A percentile compares a stretch with the other conserved stretches of the same genome.
Evolutionary conservation across 2,113 vertebrate species (phyloP).

Genomic region (Pangasianodon gigas): DNA sequence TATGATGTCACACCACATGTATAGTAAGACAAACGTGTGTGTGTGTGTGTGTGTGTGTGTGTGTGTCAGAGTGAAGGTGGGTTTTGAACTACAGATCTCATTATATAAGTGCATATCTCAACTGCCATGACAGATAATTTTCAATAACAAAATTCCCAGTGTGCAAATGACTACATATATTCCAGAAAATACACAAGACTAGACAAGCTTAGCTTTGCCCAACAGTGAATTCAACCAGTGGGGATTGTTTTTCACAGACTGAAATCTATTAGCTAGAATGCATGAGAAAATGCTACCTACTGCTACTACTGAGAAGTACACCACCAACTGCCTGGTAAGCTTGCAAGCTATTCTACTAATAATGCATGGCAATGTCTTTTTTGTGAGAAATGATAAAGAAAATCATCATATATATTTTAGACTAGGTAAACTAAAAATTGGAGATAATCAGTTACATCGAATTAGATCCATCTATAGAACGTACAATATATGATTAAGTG

Average conservation of each 20-base stretch:
- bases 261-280: background rate
- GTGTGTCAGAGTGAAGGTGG: background rate
- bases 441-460: background rate
- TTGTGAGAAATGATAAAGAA: background rate
- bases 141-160: background rate
- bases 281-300: background rate
- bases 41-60: background rate
- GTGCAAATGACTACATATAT: conserved; percentile 1
- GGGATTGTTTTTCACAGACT: background rate
- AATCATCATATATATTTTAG: background rate
- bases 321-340: background rate
- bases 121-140: background rate
- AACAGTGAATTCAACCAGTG: background rate
- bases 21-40: background rate
- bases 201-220: background rate
- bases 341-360: background rate
- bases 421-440: background rate
- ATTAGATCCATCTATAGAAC: background rate
- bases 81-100: background rate
- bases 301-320: background rate
- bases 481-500: background rate
- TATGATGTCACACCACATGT: background rate
- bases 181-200: background rate
- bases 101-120: background rate
- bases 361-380: background rate